Conservation (phyloP, 2,797 vertebrate species). For the Poecilia wingei region DNA sequence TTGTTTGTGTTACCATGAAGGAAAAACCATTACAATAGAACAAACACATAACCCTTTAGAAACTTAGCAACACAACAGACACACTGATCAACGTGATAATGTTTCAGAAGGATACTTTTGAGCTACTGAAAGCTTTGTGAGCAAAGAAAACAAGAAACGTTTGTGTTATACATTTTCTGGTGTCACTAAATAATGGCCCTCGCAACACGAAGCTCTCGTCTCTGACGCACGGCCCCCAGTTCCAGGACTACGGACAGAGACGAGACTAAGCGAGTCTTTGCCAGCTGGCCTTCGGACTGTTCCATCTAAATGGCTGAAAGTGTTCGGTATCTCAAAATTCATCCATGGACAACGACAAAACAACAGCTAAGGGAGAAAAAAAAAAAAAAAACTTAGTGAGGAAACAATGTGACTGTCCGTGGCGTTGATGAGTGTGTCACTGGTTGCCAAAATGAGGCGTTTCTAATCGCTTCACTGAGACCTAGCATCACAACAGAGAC, state of each 20-base stretch:
- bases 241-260: slow-evolving; percentile 50
- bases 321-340: slow-evolving; percentile 46
- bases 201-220: slow-evolving; percentile 19
- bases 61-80: not conserved
- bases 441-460: slow-evolving; percentile 42
- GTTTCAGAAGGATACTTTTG: not conserved
- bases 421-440: slow-evolving; percentile 23
- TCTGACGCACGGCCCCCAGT: slow-evolving; percentile 34
- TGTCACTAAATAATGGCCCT: slow-evolving; percentile 3
- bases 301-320: slow-evolving; percentile 39
- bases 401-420: slow-evolving; percentile 59
- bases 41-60: not conserved
- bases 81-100: not conserved
- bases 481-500: slow-evolving; percentile 36
- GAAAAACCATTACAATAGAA: not conserved
- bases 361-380: slow-evolving; percentile 3
- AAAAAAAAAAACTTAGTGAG: slow-evolving; percentile 13
- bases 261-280: slow-evolving; percentile 42
- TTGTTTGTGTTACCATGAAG: not conserved
- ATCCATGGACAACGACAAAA: slow-evolving; percentile 47
- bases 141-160: slow-evolving; percentile 14
- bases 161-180: slow-evolving; percentile 3
- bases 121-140: slow-evolving; percentile 18
- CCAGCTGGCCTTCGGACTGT: slow-evolving; percentile 63
- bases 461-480: slow-evolving; percentile 51